Evolutionary conservation across 2,113 vertebrate genomes (phyloP), one percentile per base, ranked within the genome.

Genomic region (Istiophorus platypterus): DNA sequence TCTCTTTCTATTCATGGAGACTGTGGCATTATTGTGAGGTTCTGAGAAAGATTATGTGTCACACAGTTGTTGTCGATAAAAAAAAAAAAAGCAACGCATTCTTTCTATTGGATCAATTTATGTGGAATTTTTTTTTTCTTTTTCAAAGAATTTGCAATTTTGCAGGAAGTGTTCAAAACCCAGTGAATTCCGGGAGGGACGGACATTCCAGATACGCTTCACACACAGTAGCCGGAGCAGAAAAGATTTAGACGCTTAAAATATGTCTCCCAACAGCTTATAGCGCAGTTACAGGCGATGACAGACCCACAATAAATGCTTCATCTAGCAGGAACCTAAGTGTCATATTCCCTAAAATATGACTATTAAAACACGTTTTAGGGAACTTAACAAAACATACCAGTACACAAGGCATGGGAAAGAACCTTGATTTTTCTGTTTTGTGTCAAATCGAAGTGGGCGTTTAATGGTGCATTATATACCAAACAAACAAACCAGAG

Each of bases 261-360:
- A 42, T 15, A 72, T 2, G 11, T 64, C 7, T 45, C 9, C 6
- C 7, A 67, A 9, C 20, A 39, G 24, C 31, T 56, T 34, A 77
- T 27, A 22, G 27, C 8, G 27, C 72, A 57, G 20, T 34, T 0
- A 39, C 15, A 26, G 1, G 8, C n/a, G 52, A 37, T 13, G 6
- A 51, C 7, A 72, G 8, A 18, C 24, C 17, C 6, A 24, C 15
- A 26, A 74, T 63, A 69, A 65, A 75, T 3, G 34, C n/a, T 47
- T 76, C 7, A 57, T 34, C 0, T 2, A 49, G 42, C 26, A 58
- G 85, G 72, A 87, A 89, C 72, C 70, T 69, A 1, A 65, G 26
- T 0, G 17, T 34, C 14, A 17, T 67, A 34, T 82, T 82, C 72
- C 74, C 42, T 45, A 73, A 76, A 87, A 72, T 29, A 58, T 5